A percentile compares a stretch with the other conserved stretches of the same genome.
Evolutionary conservation across 2,113 vertebrate species (phyloP).

Genomic region (Eclectus roratus): DNA sequence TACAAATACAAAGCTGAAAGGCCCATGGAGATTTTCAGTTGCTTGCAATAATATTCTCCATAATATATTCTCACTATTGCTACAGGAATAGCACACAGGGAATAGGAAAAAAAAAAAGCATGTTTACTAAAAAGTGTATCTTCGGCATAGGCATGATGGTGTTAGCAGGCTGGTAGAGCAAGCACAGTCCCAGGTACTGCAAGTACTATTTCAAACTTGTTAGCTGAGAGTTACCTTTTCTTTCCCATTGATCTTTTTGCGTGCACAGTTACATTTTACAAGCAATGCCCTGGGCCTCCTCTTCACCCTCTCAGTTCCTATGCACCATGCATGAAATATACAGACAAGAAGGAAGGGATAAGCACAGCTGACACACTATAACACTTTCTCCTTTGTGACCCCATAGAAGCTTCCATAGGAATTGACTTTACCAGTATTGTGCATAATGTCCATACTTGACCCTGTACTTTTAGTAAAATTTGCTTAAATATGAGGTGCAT

Average conservation of each 20-base stretch:
- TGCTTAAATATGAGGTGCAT: not conserved
- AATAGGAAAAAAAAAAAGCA: rapidly evolving
- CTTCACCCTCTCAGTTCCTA: not conserved
- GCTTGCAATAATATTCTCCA: not conserved
- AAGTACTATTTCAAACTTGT: not conserved
- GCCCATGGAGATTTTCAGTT: not conserved
- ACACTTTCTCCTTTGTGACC: not conserved
- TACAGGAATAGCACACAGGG: not conserved
- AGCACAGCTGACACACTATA: not conserved
- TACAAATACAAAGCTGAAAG: not conserved
- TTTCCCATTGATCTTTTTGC: not conserved
- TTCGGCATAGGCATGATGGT: not conserved
- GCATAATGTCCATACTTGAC: rapidly evolving
- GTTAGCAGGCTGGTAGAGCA: not conserved
- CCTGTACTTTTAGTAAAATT: not conserved
- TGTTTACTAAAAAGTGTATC: not conserved
- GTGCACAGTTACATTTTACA: not conserved
- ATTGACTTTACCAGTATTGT: not conserved
- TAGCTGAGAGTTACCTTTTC: not conserved
- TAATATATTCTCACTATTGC: not conserved
- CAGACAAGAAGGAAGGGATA: not conserved
- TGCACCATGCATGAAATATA: not conserved
- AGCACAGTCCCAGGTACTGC: not conserved
- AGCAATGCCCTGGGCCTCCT: not conserved
- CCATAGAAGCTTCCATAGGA: not conserved